These are phyloP conservation scores for Macaria notata DNA, from an alignment of 2,888 invertebrate species.

Conservation along the genomic window DNA sequence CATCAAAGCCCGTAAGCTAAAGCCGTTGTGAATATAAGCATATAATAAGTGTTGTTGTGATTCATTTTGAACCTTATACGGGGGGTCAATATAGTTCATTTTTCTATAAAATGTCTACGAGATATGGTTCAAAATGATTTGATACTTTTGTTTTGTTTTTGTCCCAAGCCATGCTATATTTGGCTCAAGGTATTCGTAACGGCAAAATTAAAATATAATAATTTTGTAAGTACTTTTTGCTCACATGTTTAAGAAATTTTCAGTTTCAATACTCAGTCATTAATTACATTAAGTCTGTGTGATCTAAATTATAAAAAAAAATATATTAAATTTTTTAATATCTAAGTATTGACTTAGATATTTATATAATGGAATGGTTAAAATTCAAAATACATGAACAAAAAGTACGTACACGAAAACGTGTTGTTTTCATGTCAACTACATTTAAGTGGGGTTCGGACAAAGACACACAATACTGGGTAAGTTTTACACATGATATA, in stretches of 20 bases:
- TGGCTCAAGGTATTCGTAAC: slow-evolving; percentile 8
- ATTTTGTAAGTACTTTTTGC: slow-evolving; percentile 14
- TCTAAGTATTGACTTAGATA: no score
- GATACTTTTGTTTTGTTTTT: slow-evolving; percentile 1
- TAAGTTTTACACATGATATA: no score
- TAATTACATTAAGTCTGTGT: no score
- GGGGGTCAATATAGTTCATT: not conserved
- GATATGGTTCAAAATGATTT: slow-evolving; percentile 13
- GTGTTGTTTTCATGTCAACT: slow-evolving; percentile 7
- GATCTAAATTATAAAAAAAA: no score
- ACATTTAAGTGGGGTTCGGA: slow-evolving; percentile 25
- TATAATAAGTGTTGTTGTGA: slow-evolving; percentile 8
- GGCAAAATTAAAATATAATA: slow-evolving; percentile 17
- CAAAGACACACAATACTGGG: slow-evolving; percentile 3
- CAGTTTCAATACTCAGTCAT: no score
- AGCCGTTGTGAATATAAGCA: slow-evolving; percentile 56
- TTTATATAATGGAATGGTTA: no score
- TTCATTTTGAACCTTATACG: slow-evolving; percentile 11
- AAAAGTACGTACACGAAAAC: slow-evolving; percentile 16
- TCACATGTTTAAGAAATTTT: no score
- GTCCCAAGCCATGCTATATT: slow-evolving; percentile 52
- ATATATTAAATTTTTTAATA: no score
- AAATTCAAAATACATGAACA: not conserved
- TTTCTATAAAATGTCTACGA: not conserved
- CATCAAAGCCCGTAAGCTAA: slow-evolving; percentile 64